Evolutionary conservation across 2,888 invertebrate genomes (phyloP).

Genomic region (Scaptomyza caliginosa): DNA sequence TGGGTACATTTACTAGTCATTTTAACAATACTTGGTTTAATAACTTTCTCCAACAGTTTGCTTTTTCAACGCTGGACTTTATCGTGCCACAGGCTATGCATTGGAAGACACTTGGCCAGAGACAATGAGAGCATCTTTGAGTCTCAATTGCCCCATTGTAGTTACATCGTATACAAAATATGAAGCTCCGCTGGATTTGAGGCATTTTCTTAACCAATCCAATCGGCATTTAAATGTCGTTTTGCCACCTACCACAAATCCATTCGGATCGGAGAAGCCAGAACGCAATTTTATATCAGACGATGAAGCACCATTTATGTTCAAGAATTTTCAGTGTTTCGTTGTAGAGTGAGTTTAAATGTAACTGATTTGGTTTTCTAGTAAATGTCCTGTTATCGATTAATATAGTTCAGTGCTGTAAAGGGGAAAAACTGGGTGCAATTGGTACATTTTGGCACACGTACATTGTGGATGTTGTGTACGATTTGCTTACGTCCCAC

Average conservation of each 20-base stretch:
- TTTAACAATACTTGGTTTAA: not conserved
- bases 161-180: slow-evolving; percentile 88
- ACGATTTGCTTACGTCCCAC: not conserved
- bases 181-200: slow-evolving; percentile 87
- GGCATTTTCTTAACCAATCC: slow-evolving; percentile 85
- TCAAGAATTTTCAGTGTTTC: slow-evolving; percentile 88
- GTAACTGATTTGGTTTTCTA: not conserved
- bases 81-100: slow-evolving; percentile 87
- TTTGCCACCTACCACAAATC: slow-evolving; percentile 86
- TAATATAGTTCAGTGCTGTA: slow-evolving; percentile 1
- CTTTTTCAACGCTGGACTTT: slow-evolving; percentile 89
- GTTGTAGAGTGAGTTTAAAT: slow-evolving; percentile 83
- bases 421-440: not conserved
- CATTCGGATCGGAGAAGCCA: slow-evolving; percentile 88
- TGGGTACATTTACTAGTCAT: slow-evolving; percentile 82
- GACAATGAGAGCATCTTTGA: slow-evolving; percentile 86
- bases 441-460: not conserved
- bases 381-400: slow-evolving; percentile 6
- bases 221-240: slow-evolving; percentile 85
- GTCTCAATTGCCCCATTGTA: slow-evolving; percentile 86
- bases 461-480: not conserved
- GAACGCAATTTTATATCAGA: slow-evolving; percentile 91
- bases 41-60: slow-evolving; percentile 84
- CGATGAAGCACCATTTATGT: slow-evolving; percentile 88
- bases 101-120: slow-evolving; percentile 88